These are phyloP conservation scores for Pogonognathellus flavescens DNA, from an alignment of 1,140 invertebrate species.

Conservation along the genomic window DNA sequence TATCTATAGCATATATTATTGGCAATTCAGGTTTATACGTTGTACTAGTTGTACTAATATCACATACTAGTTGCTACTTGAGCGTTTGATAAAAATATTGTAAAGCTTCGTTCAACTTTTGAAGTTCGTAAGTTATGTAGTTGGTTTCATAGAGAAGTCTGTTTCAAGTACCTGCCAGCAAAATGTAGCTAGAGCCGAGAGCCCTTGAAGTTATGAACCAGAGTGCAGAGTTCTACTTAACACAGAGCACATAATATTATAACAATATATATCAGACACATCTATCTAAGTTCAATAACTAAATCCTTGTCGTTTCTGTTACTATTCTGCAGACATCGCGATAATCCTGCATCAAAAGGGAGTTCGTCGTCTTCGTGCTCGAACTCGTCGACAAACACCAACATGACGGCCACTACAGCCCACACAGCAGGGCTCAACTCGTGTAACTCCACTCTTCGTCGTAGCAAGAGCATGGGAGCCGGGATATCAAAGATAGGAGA, in stretches of 20 bases:
- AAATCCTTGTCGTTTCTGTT: conserved; percentile 18
- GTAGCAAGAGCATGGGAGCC: conserved; percentile 64
- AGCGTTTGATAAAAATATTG: background rate
- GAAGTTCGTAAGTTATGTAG: background rate
- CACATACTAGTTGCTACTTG: background rate
- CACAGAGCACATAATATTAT: background rate
- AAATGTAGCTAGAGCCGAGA: background rate
- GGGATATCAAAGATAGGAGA: conserved; percentile 57
- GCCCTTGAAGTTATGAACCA: conserved; percentile 17
- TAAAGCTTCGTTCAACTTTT: background rate
- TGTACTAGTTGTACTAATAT: background rate
- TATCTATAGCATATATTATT: too few relatives aligned
- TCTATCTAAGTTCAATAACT: background rate
- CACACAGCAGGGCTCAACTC: conserved; percentile 16
- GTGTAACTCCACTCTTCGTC: conserved; percentile 51
- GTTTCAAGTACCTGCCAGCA: conserved; percentile 1
- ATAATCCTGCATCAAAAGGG: conserved; percentile 41
- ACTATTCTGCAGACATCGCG: conserved; percentile 49
- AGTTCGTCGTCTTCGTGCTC: conserved; percentile 32
- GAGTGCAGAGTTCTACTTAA: background rate
- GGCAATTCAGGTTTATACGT: too few relatives aligned
- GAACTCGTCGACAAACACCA: conserved; percentile 36
- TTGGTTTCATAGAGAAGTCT: background rate
- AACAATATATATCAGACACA: background rate
- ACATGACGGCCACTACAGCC: background rate